Evolutionary conservation across 2,888 invertebrate genomes (phyloP).

Genomic region (Mythimna albipuncta): DNA sequence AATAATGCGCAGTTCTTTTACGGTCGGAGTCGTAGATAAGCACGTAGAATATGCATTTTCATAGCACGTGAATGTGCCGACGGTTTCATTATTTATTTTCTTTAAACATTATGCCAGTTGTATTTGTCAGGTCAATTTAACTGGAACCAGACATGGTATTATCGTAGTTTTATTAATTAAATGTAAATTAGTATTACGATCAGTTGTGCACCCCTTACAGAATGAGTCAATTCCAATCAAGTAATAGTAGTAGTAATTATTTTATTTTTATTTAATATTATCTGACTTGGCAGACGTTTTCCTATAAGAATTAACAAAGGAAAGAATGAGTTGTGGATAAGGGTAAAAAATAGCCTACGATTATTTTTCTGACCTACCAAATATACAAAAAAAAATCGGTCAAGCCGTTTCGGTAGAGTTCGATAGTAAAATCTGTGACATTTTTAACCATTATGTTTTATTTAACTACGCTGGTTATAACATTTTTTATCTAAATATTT

Average conservation of each 20-base stretch:
- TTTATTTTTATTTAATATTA: too few relatives aligned
- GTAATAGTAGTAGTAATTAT: background rate
- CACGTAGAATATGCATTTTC: slow-evolving; percentile 21
- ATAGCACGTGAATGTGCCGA: background rate
- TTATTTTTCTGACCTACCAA: too few relatives aligned
- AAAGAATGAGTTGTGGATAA: too few relatives aligned
- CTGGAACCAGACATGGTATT: background rate
- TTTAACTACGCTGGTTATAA: too few relatives aligned
- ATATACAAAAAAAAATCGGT: too few relatives aligned
- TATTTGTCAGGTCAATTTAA: background rate
- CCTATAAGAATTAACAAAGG: too few relatives aligned
- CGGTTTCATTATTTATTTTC: slow-evolving; percentile 10
- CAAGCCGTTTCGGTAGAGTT: too few relatives aligned
- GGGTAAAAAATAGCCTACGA: too few relatives aligned
- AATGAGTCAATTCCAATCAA: background rate
- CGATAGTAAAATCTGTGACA: too few relatives aligned
- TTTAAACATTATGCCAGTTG: background rate
- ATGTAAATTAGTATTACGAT: slow-evolving; percentile 15
- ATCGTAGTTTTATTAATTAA: slow-evolving; percentile 21
- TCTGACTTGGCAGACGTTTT: too few relatives aligned
- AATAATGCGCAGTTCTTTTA: slow-evolving; percentile 16
- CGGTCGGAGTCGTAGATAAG: slow-evolving; percentile 8
- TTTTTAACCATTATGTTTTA: too few relatives aligned
- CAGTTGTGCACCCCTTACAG: background rate
- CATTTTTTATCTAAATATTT: too few relatives aligned